Percentiles rank a stretch among this genome's conserved stretches.
Evolutionary conservation across 2,797 vertebrate species (phyloP).

Genomic region (Spea hammondii): DNA sequence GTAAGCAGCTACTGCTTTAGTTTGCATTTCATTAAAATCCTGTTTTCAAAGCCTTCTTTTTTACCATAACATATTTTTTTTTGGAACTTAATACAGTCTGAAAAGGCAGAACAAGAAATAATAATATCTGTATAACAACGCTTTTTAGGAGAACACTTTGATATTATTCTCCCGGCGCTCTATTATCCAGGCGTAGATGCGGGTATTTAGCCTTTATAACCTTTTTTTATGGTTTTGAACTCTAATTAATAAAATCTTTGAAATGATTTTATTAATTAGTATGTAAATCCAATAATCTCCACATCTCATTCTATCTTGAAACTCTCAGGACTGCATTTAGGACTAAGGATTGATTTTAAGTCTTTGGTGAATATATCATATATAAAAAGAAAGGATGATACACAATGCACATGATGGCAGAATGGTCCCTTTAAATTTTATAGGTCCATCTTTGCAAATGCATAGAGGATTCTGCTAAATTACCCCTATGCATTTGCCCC

Average conservation of each 20-base stretch:
- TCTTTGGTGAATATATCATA: no score
- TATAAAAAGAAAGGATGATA: no score
- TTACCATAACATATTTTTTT: background rate
- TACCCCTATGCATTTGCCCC: no score
- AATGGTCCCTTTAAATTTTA: no score
- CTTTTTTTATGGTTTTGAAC: background rate
- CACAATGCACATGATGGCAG: no score
- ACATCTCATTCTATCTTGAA: background rate
- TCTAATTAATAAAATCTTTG: background rate
- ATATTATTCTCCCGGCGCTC: background rate
- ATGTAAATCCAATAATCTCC: background rate
- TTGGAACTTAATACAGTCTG: background rate
- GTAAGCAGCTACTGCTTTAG: background rate
- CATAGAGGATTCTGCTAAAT: no score
- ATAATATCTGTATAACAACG: background rate
- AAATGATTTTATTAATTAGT: background rate
- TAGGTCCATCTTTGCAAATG: no score
- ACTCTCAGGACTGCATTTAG: no score
- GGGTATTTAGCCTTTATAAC: background rate
- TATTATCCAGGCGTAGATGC: background rate
- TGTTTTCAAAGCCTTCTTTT: background rate
- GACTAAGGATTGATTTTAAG: no score
- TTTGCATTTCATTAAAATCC: background rate
- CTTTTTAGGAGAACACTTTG: no score
- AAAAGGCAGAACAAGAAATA: background rate